Base-by-base conservation (phyloP, 2,797 vertebrate genomes). In the Emydoidea blandingii region DNA sequence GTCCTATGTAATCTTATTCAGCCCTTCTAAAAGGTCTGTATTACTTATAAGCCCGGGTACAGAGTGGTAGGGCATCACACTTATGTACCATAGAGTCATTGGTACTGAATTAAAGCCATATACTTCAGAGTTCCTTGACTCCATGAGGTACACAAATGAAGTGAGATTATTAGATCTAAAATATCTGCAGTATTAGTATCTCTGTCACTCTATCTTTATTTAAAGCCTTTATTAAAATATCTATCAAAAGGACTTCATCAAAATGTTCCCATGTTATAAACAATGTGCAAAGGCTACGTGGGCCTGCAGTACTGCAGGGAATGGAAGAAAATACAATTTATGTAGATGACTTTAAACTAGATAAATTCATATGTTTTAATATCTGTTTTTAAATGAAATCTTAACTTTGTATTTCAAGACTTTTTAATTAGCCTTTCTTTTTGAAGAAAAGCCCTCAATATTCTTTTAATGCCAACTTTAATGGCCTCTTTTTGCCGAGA, bases 321-420 rank as follows among this genome's bases (percentile, higher is more conserved):
- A 93, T 97, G 96, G 95, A 97, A 97, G 96, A 97, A 89, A 83
- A 79, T 79, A 44, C 41, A 44, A 4, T 74, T 74, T 74, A 85
- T 87, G 65, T 93, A 92, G 82, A 65, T 97, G 94, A 96, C 12
- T 65, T 34, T 57, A 65, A 65, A 65, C 34, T 65, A n/a, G 34
- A 34, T 34, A 62, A 34, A 16, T 62, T 15, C 31, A 12, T 96
- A 84, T 93, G 50, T 72, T 96, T 97, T 97, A 97, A 94, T 97
- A 96, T 81, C 93, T 95, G 90, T 91, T 96, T 96, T 96, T 86
- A 94, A 96, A 96, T 95, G 89, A 97, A 97, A 96, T 88, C 89
- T 95, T 96, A 93, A 96, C 94, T 97, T 96, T 95, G 83, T 95
- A 76, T 96, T 94, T 97, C 94, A 94, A 96, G 95, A 86, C 93